phyloP scores from a whole-genome alignment of 2,797 vertebrate genomes.

The Tympanoctomys barrerae region DNA sequence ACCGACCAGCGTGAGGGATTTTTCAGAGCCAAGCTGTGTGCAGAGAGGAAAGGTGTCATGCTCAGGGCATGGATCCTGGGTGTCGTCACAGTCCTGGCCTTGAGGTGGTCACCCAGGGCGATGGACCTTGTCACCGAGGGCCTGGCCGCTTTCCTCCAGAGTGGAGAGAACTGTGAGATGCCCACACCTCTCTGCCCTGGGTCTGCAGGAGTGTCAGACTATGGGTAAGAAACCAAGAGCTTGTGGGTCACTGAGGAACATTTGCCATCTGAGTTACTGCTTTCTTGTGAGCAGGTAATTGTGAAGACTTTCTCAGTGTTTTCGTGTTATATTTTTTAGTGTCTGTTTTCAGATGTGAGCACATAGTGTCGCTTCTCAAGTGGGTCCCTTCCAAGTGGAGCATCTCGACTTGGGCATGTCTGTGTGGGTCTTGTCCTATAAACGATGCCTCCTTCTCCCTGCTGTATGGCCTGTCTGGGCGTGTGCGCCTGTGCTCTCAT shows the following conservation, averaged over 20 bases:
- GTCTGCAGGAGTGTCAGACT: not conserved
- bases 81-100: not conserved
- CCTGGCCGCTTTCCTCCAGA: not conserved
- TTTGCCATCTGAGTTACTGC: not conserved
- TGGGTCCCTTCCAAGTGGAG: not conserved
- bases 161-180: not conserved
- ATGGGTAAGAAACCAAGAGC: not conserved
- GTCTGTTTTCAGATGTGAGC: not conserved
- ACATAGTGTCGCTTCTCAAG: not conserved
- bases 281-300: constrained; percentile 1
- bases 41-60: not conserved
- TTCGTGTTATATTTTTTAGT: not conserved
- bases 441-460: not conserved
- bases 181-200: not conserved
- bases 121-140: not conserved
- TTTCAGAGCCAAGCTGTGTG: not conserved
- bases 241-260: not conserved
- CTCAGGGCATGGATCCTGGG: not conserved
- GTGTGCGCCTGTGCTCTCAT: not conserved
- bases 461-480: not conserved
- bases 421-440: not conserved
- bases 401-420: not conserved
- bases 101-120: not conserved
- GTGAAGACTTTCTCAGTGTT: not conserved
- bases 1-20: not conserved